These are phyloP conservation scores for Stictocephala bisonia DNA, from an alignment of 2,888 invertebrate species.

Conservation along the genomic window DNA sequence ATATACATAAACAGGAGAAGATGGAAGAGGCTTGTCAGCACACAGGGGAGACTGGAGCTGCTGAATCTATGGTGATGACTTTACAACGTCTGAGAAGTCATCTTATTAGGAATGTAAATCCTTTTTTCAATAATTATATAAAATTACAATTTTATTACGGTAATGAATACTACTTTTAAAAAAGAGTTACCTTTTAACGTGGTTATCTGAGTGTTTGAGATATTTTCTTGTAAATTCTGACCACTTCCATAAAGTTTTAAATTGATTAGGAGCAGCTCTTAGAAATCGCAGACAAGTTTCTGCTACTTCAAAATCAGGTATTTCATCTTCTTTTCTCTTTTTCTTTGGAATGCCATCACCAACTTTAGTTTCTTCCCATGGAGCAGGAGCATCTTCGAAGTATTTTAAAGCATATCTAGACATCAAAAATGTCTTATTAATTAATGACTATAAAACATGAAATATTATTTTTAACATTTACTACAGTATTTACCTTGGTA, in stretches of 20 bases:
- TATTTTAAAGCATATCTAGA: slow-evolving; percentile 78
- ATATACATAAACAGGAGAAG: too few species aligned
- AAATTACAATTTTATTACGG: too few species aligned
- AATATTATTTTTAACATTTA: neutral
- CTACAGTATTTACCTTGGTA: neutral
- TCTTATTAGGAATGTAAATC: too few species aligned
- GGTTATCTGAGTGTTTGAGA: slow-evolving; percentile 66
- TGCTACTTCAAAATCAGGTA: slow-evolving; percentile 55
- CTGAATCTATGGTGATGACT: too few species aligned
- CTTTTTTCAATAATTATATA: too few species aligned
- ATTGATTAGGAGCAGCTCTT: slow-evolving; percentile 72
- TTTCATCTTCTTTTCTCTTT: slow-evolving; percentile 62
- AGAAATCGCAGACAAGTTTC: slow-evolving; percentile 63
- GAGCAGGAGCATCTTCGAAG: slow-evolving; percentile 75
- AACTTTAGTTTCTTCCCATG: slow-evolving; percentile 63
- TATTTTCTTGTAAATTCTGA: slow-evolving; percentile 74
- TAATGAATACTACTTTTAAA: too few species aligned
- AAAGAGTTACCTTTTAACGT: slow-evolving; percentile 70
- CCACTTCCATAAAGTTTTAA: slow-evolving; percentile 82
- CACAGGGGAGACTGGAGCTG: too few species aligned
- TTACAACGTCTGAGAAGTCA: too few species aligned
- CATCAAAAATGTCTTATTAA: slow-evolving; percentile 53
- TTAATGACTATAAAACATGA: slow-evolving; percentile 23
- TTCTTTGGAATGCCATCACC: slow-evolving; percentile 55
- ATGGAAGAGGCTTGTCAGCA: too few species aligned